Conservation (phyloP, 2,113 vertebrate species). For the Rattus rattus region DNA sequence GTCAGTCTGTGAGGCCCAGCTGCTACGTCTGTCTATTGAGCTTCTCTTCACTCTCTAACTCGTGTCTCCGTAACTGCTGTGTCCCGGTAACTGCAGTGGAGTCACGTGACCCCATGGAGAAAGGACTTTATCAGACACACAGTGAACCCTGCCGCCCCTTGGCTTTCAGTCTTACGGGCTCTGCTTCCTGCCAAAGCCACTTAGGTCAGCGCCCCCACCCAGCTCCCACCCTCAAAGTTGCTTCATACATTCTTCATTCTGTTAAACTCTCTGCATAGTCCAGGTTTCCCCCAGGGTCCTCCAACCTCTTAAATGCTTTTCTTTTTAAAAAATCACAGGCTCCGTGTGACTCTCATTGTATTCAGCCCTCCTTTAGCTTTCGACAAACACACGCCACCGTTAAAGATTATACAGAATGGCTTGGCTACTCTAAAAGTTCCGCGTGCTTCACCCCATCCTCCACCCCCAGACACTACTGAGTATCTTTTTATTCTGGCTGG, state of each 20-base stretch:
- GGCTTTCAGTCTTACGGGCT: neutral
- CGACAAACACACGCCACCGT: neutral
- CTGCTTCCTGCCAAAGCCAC: neutral
- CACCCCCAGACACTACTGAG: neutral
- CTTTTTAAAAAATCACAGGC: neutral
- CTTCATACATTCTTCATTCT: neutral
- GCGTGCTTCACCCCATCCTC: accelerated
- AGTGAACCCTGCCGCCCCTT: too few species aligned
- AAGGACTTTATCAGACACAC: neutral
- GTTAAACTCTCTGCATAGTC: neutral
- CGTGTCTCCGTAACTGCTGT: neutral
- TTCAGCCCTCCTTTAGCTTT: neutral
- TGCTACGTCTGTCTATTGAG: neutral
- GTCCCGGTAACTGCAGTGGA: neutral
- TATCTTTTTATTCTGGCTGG: neutral
- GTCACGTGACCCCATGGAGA: neutral
- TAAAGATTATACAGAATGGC: neutral
- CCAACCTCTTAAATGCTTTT: neutral
- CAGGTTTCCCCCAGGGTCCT: neutral
- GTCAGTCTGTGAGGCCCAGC: neutral
- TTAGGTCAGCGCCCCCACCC: neutral
- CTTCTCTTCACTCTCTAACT: neutral
- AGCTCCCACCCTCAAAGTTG: neutral
- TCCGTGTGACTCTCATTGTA: neutral
- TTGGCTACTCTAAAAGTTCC: neutral